A percentile compares a stretch with the other conserved stretches of the same genome.
phyloP scores from a whole-genome alignment of 2,113 vertebrate genomes.

The Heteronetta atricapilla region DNA sequence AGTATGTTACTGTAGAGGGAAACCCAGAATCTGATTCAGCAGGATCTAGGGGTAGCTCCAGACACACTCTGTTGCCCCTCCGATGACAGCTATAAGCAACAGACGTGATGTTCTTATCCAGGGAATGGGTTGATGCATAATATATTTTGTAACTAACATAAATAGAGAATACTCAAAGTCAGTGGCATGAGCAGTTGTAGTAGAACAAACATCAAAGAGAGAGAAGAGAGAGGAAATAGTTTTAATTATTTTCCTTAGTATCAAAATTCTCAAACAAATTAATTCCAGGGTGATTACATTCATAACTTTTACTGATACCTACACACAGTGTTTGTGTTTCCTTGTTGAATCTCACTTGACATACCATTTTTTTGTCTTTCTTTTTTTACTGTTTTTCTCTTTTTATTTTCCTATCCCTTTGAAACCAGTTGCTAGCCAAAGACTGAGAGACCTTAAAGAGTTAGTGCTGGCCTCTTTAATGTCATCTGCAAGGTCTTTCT shows the following conservation, averaged over 20 bases:
- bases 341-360: neutral
- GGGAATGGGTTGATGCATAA: neutral
- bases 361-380: neutral
- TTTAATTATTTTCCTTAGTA: neutral
- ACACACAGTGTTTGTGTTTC: neutral
- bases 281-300: fast-evolving
- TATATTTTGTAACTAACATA: neutral
- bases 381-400: neutral
- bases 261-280: neutral
- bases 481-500: neutral
- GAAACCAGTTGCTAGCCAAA: neutral
- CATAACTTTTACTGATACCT: neutral
- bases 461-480: neutral
- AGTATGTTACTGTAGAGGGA: neutral
- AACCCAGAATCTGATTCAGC: neutral
- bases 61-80: fast-evolving
- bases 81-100: neutral
- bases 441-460: neutral
- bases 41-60: neutral
- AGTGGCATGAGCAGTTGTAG: neutral
- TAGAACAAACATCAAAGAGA: neutral
- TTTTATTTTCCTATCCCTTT: neutral
- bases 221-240: neutral
- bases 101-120: neutral
- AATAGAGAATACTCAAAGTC: neutral